Conservation (phyloP, 2,888 invertebrate species). For the Caenorhabditis sp. region DNA sequence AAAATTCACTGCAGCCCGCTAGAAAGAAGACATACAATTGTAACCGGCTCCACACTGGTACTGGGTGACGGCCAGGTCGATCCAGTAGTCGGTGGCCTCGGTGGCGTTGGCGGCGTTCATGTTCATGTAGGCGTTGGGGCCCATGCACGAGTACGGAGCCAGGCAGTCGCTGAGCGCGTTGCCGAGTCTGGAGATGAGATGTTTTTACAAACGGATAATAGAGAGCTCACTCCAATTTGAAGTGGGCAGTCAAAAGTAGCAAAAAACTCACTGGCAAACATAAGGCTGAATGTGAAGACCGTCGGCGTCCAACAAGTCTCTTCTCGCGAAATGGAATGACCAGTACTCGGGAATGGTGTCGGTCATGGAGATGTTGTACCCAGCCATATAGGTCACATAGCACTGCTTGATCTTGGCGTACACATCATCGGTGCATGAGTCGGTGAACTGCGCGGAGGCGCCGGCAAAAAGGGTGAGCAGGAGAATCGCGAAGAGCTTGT, state of each 20-base stretch:
- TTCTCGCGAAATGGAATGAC: constrained; percentile 63
- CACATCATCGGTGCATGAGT: constrained; percentile 46
- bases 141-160: constrained; percentile 62
- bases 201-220: too few relatives aligned
- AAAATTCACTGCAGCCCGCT: too few relatives aligned
- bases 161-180: constrained; percentile 62
- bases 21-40: constrained; percentile 58
- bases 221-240: too few relatives aligned
- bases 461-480: background rate
- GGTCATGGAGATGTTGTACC: constrained; percentile 67
- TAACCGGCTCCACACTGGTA: constrained; percentile 72
- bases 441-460: constrained; percentile 42
- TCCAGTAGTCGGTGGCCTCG: constrained; percentile 70
- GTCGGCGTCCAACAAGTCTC: constrained; percentile 59
- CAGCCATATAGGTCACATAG: constrained; percentile 65
- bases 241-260: too few relatives aligned
- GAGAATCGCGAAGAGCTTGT: background rate
- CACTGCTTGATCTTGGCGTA: constrained; percentile 60
- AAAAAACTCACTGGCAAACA: constrained; percentile 66
- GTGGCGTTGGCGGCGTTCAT: constrained; percentile 68
- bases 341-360: constrained; percentile 69
- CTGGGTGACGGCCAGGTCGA: constrained; percentile 69
- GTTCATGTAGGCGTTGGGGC: constrained; percentile 59
- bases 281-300: constrained; percentile 68
- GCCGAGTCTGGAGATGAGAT: constrained; percentile 60